phyloP scores from a whole-genome alignment of 2,888 invertebrate species.

The Lypha dubia region DNA sequence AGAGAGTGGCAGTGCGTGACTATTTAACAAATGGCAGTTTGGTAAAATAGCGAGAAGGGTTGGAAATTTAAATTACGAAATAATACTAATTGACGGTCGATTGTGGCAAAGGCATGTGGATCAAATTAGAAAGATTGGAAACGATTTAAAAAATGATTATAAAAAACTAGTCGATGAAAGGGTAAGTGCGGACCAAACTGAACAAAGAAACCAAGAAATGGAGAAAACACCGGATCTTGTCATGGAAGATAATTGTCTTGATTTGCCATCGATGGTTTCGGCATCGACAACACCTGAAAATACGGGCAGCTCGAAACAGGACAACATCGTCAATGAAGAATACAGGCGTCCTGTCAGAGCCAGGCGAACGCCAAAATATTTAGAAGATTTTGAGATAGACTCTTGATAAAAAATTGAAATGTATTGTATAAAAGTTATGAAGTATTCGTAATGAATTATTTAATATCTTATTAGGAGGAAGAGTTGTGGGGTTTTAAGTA shows the following conservation, averaged over 20 bases:
- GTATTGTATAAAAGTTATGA: too few relatives aligned
- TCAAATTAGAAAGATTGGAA: constrained; percentile 48
- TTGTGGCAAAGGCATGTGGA: constrained; percentile 61
- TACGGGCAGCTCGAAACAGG: neutral
- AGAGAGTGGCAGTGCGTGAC: neutral
- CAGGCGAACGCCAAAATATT: neutral
- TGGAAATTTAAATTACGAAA: constrained; percentile 58
- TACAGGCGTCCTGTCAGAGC: neutral
- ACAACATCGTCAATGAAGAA: too few relatives aligned
- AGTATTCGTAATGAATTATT: too few relatives aligned
- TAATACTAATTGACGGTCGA: constrained; percentile 59
- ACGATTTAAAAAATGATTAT: neutral
- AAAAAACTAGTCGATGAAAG: neutral
- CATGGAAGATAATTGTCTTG: neutral
- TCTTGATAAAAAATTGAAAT: too few relatives aligned
- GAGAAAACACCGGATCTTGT: neutral
- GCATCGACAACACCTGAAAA: constrained; percentile 2
- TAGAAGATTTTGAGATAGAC: neutral
- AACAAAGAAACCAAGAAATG: neutral
- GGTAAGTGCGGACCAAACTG: neutral
- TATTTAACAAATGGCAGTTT: constrained; percentile 62
- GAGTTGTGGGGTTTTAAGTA: too few relatives aligned
- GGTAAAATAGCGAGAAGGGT: constrained; percentile 41
- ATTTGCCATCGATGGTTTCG: neutral
- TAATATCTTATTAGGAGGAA: too few relatives aligned